phyloP scores from a whole-genome alignment of 2,888 invertebrate species.

The Melinopterus prodromus region DNA sequence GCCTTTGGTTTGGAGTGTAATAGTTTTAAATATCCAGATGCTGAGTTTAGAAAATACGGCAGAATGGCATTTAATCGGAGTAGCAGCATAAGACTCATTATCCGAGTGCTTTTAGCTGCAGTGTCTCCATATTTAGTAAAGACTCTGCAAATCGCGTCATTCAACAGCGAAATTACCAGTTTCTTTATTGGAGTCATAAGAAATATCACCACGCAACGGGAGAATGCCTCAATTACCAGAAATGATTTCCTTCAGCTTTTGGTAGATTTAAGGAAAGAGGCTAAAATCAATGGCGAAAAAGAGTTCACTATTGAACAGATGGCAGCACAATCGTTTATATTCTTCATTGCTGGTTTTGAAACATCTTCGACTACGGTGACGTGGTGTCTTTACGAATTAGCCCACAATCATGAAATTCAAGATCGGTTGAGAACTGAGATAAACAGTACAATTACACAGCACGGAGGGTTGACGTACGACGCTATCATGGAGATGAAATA shows the following conservation, averaged over 20 bases:
- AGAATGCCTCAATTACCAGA: constrained; percentile 41
- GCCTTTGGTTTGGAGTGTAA: constrained; percentile 35
- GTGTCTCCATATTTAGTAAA: not conserved
- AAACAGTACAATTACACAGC: constrained; percentile 46
- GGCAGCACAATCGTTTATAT: constrained; percentile 55
- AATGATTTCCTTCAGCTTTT: constrained; percentile 56
- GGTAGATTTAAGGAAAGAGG: constrained; percentile 45
- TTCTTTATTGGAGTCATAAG: constrained; percentile 39
- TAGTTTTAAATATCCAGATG: constrained; percentile 32
- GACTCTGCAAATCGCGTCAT: not conserved
- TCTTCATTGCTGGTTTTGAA: constrained; percentile 61
- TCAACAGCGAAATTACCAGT: not conserved
- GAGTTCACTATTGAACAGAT: constrained; percentile 41
- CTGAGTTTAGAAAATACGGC: constrained; percentile 34
- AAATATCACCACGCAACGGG: constrained; percentile 47
- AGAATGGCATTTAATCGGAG: constrained; percentile 23
- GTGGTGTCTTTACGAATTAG: constrained; percentile 56
- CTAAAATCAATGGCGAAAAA: constrained; percentile 12
- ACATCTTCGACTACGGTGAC: constrained; percentile 58
- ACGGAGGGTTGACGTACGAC: constrained; percentile 58
- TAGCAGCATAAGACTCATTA: not conserved
- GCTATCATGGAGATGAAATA: constrained; percentile 59
- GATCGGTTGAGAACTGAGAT: constrained; percentile 58
- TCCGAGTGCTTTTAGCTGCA: not conserved
- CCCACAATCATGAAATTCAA: constrained; percentile 57